These are phyloP conservation scores for Pardosa pseudoannulata DNA, from an alignment of 2,888 invertebrate genomes.

Conservation along the genomic window DNA sequence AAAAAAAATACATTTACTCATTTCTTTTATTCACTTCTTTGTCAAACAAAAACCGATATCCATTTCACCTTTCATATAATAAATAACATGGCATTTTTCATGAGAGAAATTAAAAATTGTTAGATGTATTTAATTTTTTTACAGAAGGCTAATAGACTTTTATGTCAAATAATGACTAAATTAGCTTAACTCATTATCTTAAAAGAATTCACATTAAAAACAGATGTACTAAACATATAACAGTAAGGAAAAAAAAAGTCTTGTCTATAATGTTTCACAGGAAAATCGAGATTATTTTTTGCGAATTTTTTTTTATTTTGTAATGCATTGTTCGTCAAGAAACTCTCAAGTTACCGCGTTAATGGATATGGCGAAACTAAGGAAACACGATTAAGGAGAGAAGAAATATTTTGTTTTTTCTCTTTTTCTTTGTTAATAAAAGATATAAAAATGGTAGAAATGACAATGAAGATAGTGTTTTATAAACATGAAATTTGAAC, in stretches of 20 bases:
- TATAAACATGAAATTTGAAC: background rate
- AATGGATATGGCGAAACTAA: slow-evolving; percentile 55
- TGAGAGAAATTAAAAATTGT: background rate
- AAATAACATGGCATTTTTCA: too few relatives aligned
- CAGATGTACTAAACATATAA: background rate
- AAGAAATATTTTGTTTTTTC: slow-evolving; percentile 26
- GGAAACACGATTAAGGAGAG: slow-evolving; percentile 47
- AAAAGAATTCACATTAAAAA: slow-evolving; percentile 15
- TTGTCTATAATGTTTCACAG: slow-evolving; percentile 13
- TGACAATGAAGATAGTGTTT: slow-evolving; percentile 6
- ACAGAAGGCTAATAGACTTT: background rate
- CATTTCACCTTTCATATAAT: too few relatives aligned
- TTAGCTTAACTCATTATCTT: slow-evolving; percentile 19
- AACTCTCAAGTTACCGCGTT: slow-evolving; percentile 58
- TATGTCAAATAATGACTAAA: slow-evolving; percentile 13
- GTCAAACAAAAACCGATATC: too few relatives aligned
- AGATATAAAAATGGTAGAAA: slow-evolving; percentile 19
- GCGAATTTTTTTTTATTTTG: slow-evolving; percentile 20
- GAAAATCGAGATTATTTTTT: slow-evolving; percentile 8
- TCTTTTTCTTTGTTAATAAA: slow-evolving; percentile 22
- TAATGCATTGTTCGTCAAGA: slow-evolving; percentile 36
- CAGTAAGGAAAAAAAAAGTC: background rate
- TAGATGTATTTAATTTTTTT: background rate
- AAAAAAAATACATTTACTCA: too few relatives aligned
- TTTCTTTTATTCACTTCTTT: too few relatives aligned